Conservation (phyloP, 2,113 vertebrate genomes). For the Odontophorus gujanensis region DNA sequence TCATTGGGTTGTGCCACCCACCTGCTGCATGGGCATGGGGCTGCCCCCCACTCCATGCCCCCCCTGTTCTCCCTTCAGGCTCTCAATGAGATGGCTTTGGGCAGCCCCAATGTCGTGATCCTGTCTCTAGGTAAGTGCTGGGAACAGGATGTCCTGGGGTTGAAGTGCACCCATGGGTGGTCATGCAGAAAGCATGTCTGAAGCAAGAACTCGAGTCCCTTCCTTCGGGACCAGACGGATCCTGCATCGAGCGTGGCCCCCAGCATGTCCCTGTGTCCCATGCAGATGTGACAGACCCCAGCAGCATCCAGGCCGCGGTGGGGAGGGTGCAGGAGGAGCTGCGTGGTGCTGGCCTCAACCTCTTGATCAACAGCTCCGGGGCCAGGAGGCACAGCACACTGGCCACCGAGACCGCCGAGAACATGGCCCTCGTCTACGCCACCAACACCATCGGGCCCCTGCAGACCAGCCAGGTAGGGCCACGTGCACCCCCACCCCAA, state of each 20-base stretch:
- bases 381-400: neutral
- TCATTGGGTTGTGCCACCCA: neutral
- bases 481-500: neutral
- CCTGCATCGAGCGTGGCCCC: accelerated
- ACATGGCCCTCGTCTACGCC: conserved; percentile 34
- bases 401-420: conserved; percentile 1
- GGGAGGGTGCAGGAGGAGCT: neutral
- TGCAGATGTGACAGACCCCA: conserved; percentile 41
- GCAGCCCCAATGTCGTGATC: conserved; percentile 9
- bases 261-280: neutral
- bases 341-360: conserved; percentile 19
- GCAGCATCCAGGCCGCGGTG: neutral
- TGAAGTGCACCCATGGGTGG: neutral
- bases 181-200: neutral
- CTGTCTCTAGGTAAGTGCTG: conserved; percentile 44
- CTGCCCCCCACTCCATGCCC: no score
- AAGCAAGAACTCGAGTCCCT: neutral
- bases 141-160: neutral
- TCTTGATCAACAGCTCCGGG: neutral
- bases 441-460: conserved; percentile 61
- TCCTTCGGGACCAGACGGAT: neutral
- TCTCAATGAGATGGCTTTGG: conserved; percentile 50
- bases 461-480: conserved; percentile 50
- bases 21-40: no score
- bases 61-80: neutral